phyloP scores from a whole-genome alignment of 2,888 invertebrate species.

The Helobdella robusta region DNA sequence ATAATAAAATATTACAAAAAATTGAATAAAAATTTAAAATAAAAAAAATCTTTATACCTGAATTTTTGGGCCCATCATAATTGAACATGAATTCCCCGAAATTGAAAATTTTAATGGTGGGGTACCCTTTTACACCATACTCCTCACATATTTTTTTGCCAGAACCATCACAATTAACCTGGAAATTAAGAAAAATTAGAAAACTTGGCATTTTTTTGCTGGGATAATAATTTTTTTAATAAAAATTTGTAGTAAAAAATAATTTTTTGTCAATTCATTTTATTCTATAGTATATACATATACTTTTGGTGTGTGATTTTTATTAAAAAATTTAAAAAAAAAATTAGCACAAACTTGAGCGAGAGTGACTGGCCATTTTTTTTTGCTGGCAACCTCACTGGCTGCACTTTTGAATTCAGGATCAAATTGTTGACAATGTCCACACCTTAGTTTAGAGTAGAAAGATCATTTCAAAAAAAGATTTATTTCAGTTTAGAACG shows the following conservation, averaged over 20 bases:
- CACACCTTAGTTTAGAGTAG: conserved; percentile 1
- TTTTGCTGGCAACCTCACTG: background rate
- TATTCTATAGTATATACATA: background rate
- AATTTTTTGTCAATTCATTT: background rate
- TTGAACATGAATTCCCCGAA: conserved; percentile 20
- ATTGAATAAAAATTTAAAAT: background rate
- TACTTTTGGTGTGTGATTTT: background rate
- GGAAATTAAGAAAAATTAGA: background rate
- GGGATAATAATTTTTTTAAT: background rate
- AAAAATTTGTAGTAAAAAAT: background rate
- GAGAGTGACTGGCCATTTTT: conserved; percentile 13
- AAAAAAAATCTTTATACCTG: conserved; percentile 8
- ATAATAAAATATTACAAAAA: too few relatives aligned
- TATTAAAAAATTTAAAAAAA: background rate
- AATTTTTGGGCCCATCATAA: conserved; percentile 19
- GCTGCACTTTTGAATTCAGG: conserved; percentile 8
- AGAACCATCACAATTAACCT: conserved; percentile 17
- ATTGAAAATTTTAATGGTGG: conserved; percentile 20
- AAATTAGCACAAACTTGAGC: conserved; percentile 9
- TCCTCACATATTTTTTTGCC: conserved; percentile 15
- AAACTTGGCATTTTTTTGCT: background rate
- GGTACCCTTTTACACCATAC: conserved; percentile 13
- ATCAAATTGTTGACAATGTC: conserved; percentile 13
- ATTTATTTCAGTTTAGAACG: background rate
- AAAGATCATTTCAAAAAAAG: background rate